Percentiles rank a stretch among this genome's conserved stretches.
These are phyloP conservation scores for Vireo griseus DNA, from an alignment of 2,797 vertebrate genomes.

Conservation along the genomic window DNA sequence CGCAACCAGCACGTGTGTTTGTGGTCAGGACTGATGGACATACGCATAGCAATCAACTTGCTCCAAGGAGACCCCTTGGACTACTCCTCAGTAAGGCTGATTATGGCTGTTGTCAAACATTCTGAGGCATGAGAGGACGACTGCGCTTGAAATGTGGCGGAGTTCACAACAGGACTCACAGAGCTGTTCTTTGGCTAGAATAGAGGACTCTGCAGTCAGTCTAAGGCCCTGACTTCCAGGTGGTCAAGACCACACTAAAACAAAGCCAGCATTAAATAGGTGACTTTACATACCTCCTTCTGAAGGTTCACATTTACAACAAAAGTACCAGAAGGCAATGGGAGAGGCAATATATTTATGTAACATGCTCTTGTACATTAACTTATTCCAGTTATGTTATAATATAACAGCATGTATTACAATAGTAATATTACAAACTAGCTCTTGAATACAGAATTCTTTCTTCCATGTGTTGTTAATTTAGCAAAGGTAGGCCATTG, in stretches of 20 bases:
- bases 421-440: not conserved
- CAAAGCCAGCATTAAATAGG: not conserved
- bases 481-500: not conserved
- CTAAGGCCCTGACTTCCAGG: not conserved
- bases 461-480: not conserved
- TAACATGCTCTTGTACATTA: not conserved
- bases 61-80: not conserved
- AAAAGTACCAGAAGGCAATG: not conserved
- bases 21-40: accelerated
- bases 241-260: not conserved
- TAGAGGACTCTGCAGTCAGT: not conserved
- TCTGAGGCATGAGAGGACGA: not conserved
- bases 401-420: not conserved
- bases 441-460: not conserved
- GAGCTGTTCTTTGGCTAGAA: not conserved
- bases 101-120: not conserved
- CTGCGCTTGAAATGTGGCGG: not conserved
- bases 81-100: not conserved
- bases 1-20: accelerated
- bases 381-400: not conserved
- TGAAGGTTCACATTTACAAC: not conserved
- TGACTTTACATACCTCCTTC: not conserved
- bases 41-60: accelerated
- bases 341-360: not conserved
- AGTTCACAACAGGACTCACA: not conserved